Percentiles rank a stretch among this genome's conserved stretches.
phyloP scores from a whole-genome alignment of 2,113 vertebrate genomes.

The Callionymus lyra region DNA sequence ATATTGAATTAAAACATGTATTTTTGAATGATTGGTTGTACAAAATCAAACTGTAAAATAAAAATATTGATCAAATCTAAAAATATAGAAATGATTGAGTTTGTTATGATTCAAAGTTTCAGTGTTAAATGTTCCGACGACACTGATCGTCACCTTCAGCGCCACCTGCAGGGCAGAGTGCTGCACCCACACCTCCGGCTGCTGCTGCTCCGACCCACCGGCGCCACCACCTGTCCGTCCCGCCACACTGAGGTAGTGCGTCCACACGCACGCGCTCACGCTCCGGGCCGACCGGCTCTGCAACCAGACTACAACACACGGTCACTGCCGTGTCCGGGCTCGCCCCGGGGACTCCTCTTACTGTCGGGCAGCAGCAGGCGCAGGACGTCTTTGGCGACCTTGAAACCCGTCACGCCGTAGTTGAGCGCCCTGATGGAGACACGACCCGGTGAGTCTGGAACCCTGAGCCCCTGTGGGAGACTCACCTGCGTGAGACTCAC shows the following conservation, averaged over 20 bases:
- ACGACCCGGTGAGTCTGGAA: too few species aligned
- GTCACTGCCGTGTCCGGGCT: not conserved
- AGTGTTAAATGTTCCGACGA: too few species aligned
- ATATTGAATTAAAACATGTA: too few species aligned
- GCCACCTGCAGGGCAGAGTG: conserved; percentile 65
- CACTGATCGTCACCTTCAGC: conserved; percentile 44
- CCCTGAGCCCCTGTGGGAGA: too few species aligned
- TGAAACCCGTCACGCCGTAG: conserved; percentile 59
- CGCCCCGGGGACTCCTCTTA: conserved; percentile 31
- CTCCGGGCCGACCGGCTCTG: conserved; percentile 35
- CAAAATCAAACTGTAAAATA: too few species aligned
- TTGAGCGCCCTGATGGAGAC: conserved; percentile 58
- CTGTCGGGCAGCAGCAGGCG: conserved; percentile 62
- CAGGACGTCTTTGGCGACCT: conserved; percentile 65
- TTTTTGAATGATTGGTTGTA: too few species aligned
- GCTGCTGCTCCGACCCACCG: conserved; percentile 45
- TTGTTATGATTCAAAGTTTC: too few species aligned
- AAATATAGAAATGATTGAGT: too few species aligned
- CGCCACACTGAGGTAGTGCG: conserved; percentile 47
- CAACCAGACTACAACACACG: conserved; percentile 42
- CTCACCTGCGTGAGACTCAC: too few species aligned
- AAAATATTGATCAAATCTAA: too few species aligned
- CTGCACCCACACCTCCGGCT: conserved; percentile 66
- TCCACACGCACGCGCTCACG: conserved; percentile 59
- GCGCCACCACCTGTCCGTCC: conserved; percentile 16